These are phyloP conservation scores for Nyctalus aviator DNA, from an alignment of 2,797 vertebrate species.

Conservation along the genomic window DNA sequence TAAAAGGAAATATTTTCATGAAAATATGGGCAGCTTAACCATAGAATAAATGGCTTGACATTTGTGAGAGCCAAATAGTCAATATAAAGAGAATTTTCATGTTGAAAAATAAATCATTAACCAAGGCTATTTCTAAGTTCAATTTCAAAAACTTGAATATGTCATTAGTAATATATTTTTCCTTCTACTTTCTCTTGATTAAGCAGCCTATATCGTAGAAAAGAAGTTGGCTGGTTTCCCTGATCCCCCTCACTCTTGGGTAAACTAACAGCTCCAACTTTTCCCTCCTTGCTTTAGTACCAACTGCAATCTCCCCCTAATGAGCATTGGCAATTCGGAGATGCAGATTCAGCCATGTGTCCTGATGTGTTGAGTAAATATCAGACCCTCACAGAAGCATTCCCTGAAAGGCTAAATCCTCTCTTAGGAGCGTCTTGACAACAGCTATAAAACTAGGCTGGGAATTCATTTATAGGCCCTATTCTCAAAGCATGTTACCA, in stretches of 20 bases:
- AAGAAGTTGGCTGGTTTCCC: slow-evolving; percentile 8
- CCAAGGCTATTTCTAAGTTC: slow-evolving; percentile 86
- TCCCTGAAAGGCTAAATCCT: neutral
- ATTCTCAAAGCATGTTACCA: neutral
- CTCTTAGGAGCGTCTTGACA: neutral
- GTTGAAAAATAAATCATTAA: slow-evolving; percentile 90
- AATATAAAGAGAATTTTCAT: slow-evolving; percentile 88
- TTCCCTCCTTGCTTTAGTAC: neutral
- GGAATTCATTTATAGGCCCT: neutral
- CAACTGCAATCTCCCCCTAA: neutral
- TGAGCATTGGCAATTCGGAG: neutral
- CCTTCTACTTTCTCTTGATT: slow-evolving; percentile 71
- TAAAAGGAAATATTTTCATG: slow-evolving; percentile 89
- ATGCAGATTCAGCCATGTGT: neutral
- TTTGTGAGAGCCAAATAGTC: slow-evolving; percentile 88
- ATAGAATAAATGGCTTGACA: slow-evolving; percentile 91
- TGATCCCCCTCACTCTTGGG: neutral
- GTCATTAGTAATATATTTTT: slow-evolving; percentile 68
- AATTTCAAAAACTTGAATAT: slow-evolving; percentile 83
- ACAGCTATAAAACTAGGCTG: neutral
- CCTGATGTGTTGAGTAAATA: neutral
- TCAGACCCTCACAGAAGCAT: neutral
- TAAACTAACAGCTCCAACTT: neutral
- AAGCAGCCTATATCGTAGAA: neutral
- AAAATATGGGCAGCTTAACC: slow-evolving; percentile 89